Base-by-base conservation (phyloP, 2,797 vertebrate species). In the Ctenosaura bakeri region DNA sequence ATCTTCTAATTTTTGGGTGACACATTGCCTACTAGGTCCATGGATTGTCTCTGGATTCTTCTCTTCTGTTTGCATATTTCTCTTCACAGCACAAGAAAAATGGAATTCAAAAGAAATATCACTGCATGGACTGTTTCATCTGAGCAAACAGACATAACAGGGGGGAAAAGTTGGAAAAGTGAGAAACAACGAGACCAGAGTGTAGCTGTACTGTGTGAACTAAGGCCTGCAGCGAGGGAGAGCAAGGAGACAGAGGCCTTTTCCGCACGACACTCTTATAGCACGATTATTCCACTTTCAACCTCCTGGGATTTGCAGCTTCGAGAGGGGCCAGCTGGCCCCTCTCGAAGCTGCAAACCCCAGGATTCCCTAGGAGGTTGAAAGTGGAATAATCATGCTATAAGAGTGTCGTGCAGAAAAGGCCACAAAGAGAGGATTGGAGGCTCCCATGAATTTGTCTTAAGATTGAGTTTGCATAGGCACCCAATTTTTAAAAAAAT, bases 111-210 rank as follows among this genome's bases (percentile, higher is more conserved):
- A 71, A 73, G 20, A 66, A 87, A 38, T 20, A 86, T 38, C 54
- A 81, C 52, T 81, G 69, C 66, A 76, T 83, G 83, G 29, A 78
- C 54, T 38, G 89, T 66, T 76, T 92, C 84, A 78, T 86, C 80
- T 71, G 85, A 29, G 80, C 78, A 86, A 74, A 54, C 24, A 69
- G 35, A 64, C 73, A 69, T 84, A 73, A 89, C 76, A 80, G 85
- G 42, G 42, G 4, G 10, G 10, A n/a, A 92, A 84, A 78, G 56
- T 10, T 83, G 32, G 83, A 77, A 81, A 89, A 46, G 38, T 87
- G 86, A 93, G 94, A 92, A 90, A 73, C 74, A 89, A 56, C 20
- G 6, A 42, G 87, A 85, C 88, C 90, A 32, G 86, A 92, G 93
- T 6, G 10, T 87, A 89, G 93, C 93, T 0, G 79, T 92, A 93